Evolutionary conservation across 30 jellyfish, hydroid and myxozoan genomes (phyloP).

Genomic region (Sanderia malayensis): DNA sequence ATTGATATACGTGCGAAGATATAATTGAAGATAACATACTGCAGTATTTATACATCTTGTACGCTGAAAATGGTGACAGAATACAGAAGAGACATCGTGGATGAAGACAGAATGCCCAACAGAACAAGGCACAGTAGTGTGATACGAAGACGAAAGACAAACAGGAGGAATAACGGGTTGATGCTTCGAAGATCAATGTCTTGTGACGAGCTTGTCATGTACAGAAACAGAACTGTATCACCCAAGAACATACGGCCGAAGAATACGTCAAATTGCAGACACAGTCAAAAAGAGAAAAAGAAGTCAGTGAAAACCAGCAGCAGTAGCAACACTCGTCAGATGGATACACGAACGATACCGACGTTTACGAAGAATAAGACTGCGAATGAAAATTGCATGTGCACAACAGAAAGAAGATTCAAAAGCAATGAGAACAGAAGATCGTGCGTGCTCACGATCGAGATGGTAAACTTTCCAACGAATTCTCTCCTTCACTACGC

Average conservation of each 20-base stretch:
- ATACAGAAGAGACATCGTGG: not conserved
- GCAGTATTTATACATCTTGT: no score
- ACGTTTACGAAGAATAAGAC: no score
- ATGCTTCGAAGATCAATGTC: slow-evolving; percentile 48
- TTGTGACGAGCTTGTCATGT: slow-evolving; percentile 55
- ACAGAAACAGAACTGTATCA: slow-evolving; percentile 43
- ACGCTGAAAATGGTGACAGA: not conserved
- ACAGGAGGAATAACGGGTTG: slow-evolving; percentile 4
- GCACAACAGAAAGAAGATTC: slow-evolving; percentile 4
- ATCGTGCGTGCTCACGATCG: slow-evolving; percentile 1
- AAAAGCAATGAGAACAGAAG: slow-evolving; percentile 7
- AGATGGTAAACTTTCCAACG: slow-evolving; percentile 61
- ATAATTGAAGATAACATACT: no score
- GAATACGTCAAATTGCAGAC: no score
- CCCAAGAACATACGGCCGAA: slow-evolving; percentile 12
- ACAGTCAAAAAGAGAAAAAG: no score
- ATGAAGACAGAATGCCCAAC: not conserved
- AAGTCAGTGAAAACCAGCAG: no score
- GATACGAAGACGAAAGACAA: slow-evolving; percentile 21
- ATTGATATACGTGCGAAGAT: no score
- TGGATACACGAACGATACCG: no score
- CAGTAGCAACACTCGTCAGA: no score
- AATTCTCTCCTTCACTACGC: slow-evolving; percentile 71
- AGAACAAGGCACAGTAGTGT: slow-evolving; percentile 1
- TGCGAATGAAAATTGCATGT: no score